Evolutionary conservation across 1,140 invertebrate genomes (phyloP).

Genomic region (Penaeus indicus): DNA sequence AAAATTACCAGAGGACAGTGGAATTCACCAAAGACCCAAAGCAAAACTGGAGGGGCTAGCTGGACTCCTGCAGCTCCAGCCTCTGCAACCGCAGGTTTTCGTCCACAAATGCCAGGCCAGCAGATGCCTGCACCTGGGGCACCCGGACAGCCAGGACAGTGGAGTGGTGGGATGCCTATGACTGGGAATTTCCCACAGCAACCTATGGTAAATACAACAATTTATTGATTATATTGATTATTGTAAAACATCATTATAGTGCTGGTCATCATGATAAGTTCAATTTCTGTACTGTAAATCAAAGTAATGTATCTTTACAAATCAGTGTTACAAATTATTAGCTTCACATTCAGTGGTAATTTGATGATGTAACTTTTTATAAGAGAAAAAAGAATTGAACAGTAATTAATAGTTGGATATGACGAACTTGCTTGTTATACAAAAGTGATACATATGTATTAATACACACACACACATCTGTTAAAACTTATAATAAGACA

Average conservation of each 20-base stretch:
- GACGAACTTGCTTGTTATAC: no score
- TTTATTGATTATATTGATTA: background rate
- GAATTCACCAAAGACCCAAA: conserved; percentile 67
- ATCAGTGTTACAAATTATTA: no score
- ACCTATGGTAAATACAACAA: conserved; percentile 34
- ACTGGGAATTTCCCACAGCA: conserved; percentile 48
- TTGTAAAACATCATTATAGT: background rate
- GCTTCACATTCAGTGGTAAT: no score
- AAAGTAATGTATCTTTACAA: no score
- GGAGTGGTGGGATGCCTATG: conserved; percentile 51
- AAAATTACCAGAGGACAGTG: conserved; percentile 55
- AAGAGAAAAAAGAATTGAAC: no score
- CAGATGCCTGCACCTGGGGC: conserved; percentile 18
- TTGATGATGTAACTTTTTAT: no score
- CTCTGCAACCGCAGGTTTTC: conserved; percentile 46
- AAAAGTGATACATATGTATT: background rate
- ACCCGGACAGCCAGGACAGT: conserved; percentile 41
- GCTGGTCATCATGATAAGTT: background rate
- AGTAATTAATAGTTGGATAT: no score
- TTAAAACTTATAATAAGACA: background rate
- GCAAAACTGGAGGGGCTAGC: conserved; percentile 67
- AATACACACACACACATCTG: background rate
- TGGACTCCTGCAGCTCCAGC: conserved; percentile 66
- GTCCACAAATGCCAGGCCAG: conserved; percentile 44
- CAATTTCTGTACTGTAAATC: background rate